Conservation (phyloP, 1,140 invertebrate genomes). For the Camponotus pennsylvanicus region DNA sequence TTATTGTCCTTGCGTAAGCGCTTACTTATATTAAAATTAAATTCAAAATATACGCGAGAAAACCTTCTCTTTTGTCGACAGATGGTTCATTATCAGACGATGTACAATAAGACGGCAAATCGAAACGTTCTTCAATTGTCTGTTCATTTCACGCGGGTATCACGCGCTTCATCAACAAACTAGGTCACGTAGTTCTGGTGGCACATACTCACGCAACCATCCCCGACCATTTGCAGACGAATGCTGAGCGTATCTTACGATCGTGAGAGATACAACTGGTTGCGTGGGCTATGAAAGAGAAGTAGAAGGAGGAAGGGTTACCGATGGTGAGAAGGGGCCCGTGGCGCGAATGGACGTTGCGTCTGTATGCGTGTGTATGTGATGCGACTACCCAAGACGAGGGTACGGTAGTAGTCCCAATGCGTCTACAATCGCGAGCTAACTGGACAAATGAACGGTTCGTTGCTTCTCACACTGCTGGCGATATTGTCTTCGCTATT, state of each 20-base stretch:
- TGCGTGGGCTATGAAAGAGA: conserved; percentile 67
- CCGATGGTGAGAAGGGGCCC: conserved; percentile 70
- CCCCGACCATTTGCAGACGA: conserved; percentile 67
- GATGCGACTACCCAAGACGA: conserved; percentile 47
- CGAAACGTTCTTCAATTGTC: conserved; percentile 29
- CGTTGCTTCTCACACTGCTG: conserved; percentile 66
- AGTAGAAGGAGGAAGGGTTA: conserved; percentile 76
- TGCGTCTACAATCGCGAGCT: conserved; percentile 50
- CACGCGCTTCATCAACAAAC: conserved; percentile 79
- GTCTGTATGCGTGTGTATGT: conserved; percentile 4
- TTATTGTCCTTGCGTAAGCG: not conserved
- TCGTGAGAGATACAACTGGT: conserved; percentile 74
- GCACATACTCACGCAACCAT: conserved; percentile 68
- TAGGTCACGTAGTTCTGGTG: conserved; percentile 79
- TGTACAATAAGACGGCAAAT: conserved; percentile 2
- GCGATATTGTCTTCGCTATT: conserved; percentile 58
- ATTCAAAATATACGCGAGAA: not conserved
- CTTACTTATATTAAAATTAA: not conserved
- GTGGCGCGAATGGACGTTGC: not conserved
- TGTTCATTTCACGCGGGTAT: conserved; percentile 58
- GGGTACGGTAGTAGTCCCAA: conserved; percentile 48
- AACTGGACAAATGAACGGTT: conserved; percentile 65
- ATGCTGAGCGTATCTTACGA: conserved; percentile 72
- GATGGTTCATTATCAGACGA: not conserved
- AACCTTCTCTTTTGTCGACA: not conserved